Conservation (phyloP, 2,888 invertebrate genomes). For the Lasioglossum morio region DNA sequence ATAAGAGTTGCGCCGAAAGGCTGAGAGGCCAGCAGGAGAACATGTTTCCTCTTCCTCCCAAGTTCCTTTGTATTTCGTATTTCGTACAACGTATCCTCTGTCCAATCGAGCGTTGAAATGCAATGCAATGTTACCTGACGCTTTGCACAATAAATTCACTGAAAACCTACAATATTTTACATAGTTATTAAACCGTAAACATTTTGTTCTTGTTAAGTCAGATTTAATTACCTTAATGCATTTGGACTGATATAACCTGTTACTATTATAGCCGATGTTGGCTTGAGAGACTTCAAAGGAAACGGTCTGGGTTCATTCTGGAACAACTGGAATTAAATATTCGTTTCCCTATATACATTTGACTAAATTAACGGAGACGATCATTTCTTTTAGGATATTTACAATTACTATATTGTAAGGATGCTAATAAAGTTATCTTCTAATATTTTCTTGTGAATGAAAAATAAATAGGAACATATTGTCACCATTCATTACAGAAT, state of each 20-base stretch:
- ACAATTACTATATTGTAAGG: not conserved
- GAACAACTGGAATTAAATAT: conserved; percentile 74
- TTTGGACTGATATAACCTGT: conserved; percentile 81
- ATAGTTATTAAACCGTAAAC: not conserved
- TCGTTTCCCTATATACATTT: not conserved
- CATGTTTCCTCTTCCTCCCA: conserved; percentile 93
- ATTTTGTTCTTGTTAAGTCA: not conserved
- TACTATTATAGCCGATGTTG: conserved; percentile 79
- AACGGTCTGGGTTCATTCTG: conserved; percentile 73
- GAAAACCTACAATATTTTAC: conserved; percentile 86
- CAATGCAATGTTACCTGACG: conserved; percentile 87
- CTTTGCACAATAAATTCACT: conserved; percentile 86
- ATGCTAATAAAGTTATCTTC: not conserved
- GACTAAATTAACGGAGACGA: not conserved
- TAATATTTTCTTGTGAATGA: not conserved
- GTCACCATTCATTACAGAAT: not conserved
- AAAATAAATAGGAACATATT: not conserved
- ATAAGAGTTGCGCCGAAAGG: conserved; percentile 77
- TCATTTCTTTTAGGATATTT: not conserved
- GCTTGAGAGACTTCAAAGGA: conserved; percentile 72
- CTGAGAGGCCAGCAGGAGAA: conserved; percentile 76
- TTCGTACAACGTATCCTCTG: conserved; percentile 92
- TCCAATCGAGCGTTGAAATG: conserved; percentile 94
- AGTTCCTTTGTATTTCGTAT: conserved; percentile 88
- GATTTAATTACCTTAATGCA: conserved; percentile 54